A percentile compares a stretch with the other conserved stretches of the same genome.
These are phyloP conservation scores for Odontomyia ornata DNA, from an alignment of 2,888 invertebrate species.

Conservation along the genomic window DNA sequence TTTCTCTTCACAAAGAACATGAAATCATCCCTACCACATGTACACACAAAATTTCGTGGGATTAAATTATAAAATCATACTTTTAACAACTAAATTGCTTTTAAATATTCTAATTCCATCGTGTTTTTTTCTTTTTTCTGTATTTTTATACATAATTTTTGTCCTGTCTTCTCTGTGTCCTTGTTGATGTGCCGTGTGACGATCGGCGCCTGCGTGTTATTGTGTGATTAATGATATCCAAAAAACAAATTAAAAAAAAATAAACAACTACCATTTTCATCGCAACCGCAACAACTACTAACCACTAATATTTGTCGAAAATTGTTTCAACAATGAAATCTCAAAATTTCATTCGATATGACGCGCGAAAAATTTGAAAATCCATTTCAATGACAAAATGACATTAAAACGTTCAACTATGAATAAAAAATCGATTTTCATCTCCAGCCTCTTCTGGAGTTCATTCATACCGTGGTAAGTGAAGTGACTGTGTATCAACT, in stretches of 20 bases:
- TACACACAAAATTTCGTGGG: no score
- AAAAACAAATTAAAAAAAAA: slow-evolving; percentile 44
- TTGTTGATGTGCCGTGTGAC: slow-evolving; percentile 61
- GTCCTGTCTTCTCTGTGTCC: slow-evolving; percentile 65
- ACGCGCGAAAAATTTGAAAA: slow-evolving; percentile 57
- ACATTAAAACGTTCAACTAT: slow-evolving; percentile 57
- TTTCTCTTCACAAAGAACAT: no score
- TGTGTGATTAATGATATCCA: slow-evolving; percentile 58
- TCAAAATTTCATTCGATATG: slow-evolving; percentile 50
- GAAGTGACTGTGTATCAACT: slow-evolving; percentile 67
- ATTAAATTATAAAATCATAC: no score
- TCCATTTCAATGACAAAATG: not conserved
- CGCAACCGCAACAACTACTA: slow-evolving; percentile 39
- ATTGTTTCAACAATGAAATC: slow-evolving; percentile 50
- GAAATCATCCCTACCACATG: no score
- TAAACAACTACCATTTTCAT: slow-evolving; percentile 37
- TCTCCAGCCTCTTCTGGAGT: slow-evolving; percentile 94
- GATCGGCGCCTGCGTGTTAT: slow-evolving; percentile 62
- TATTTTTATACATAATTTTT: slow-evolving; percentile 59
- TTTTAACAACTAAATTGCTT: no score
- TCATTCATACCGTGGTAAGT: slow-evolving; percentile 99
- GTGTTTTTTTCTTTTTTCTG: slow-evolving; percentile 19
- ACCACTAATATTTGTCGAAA: slow-evolving; percentile 35
- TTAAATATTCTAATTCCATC: slow-evolving; percentile 11
- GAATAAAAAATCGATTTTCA: slow-evolving; percentile 57